phyloP scores from a whole-genome alignment of 2,113 vertebrate genomes.

The Gnathonemus longibarbis region DNA sequence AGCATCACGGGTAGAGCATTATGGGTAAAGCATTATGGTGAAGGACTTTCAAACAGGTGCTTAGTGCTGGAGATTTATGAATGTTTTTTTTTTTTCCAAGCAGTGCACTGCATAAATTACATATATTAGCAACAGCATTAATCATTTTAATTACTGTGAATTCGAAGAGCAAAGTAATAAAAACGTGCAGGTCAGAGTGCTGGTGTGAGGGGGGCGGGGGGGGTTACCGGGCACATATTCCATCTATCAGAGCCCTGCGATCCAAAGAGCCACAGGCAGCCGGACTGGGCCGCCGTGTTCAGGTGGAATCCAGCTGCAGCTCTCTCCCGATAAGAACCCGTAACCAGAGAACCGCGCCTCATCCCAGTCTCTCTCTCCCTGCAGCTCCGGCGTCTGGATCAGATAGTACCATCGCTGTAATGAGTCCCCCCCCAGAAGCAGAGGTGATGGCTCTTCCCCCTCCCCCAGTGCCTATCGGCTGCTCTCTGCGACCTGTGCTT shows the following conservation, averaged over 20 bases:
- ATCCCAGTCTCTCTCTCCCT: background rate
- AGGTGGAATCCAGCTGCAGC: background rate
- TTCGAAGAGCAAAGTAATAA: conserved; percentile 17
- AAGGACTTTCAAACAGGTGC: conserved; percentile 44
- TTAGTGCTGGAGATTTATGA: conserved; percentile 54
- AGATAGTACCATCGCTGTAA: background rate
- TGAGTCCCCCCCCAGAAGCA: background rate
- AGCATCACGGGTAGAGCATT: conserved; percentile 28
- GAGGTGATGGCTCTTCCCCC: background rate
- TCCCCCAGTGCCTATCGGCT: background rate
- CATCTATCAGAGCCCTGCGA: background rate
- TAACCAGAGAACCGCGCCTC: background rate
- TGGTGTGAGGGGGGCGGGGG: background rate
- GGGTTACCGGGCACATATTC: background rate
- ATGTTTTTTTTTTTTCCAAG: conserved; percentile 54
- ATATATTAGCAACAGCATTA: conserved; percentile 43
- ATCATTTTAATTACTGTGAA: conserved; percentile 48
- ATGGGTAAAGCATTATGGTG: conserved; percentile 31
- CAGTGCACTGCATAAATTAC: conserved; percentile 50
- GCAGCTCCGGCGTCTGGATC: background rate
- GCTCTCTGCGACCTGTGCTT: background rate
- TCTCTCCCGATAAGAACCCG: background rate
- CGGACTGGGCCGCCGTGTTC: background rate
- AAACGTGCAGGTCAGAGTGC: background rate
- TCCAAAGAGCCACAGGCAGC: background rate